Conservation (phyloP, 2,113 vertebrate species). For the Aramus guarauna region DNA sequence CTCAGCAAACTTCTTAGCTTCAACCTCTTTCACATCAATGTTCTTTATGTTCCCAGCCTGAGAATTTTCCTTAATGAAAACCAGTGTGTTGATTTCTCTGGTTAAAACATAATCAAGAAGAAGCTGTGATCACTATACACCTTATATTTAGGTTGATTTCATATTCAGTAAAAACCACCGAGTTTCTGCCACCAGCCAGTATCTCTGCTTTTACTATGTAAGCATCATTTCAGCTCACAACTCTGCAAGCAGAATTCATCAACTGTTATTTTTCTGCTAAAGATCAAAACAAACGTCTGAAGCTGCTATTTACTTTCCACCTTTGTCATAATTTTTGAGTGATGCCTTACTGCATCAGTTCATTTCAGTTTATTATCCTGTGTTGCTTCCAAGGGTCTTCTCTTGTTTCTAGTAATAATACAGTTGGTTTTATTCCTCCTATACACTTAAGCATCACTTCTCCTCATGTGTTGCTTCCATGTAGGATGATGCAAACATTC, state of each 20-base stretch:
- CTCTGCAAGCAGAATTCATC: background rate
- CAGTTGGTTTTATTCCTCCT: background rate
- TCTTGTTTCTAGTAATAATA: background rate
- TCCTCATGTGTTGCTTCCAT: background rate
- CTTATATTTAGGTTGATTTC: background rate
- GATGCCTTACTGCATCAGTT: background rate
- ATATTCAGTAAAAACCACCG: background rate
- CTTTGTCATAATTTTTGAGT: background rate
- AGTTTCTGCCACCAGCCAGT: background rate
- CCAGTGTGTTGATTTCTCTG: background rate
- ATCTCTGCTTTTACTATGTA: background rate
- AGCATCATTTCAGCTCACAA: background rate
- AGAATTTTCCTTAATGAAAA: background rate
- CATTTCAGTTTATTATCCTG: background rate
- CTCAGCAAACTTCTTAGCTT: background rate
- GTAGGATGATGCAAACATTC: background rate
- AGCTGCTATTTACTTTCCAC: background rate
- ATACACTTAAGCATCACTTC: background rate
- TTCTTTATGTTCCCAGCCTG: background rate
- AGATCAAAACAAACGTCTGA: background rate
- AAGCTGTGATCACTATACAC: background rate
- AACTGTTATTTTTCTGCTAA: background rate
- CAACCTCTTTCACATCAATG: background rate
- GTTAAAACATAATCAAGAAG: background rate
- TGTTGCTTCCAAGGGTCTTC: background rate